Percentiles rank a stretch among this genome's conserved stretches.
Evolutionary conservation across 1,140 invertebrate species (phyloP).

Genomic region (Papilio glaucus): DNA sequence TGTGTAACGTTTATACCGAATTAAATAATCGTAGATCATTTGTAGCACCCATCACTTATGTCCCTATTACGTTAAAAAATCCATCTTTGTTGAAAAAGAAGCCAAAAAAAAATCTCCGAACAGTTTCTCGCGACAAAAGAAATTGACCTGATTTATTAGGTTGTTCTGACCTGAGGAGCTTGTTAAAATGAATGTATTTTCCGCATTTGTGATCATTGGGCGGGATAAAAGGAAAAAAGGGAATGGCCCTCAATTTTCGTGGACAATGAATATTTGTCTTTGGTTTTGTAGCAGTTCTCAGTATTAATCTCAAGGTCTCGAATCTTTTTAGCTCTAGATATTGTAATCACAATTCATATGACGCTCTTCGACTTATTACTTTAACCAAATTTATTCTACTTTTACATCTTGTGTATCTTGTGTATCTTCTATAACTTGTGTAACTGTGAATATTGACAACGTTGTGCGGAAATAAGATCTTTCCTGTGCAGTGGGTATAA

Average conservation of each 20-base stretch:
- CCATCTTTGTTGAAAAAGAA: constrained; percentile 4
- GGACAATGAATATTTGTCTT: constrained; percentile 5
- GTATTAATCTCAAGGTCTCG: too few relatives aligned
- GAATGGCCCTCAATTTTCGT: constrained; percentile 2
- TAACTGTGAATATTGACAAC: too few relatives aligned
- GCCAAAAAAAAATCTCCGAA: constrained; percentile 25
- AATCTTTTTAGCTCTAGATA: too few relatives aligned
- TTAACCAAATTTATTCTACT: too few relatives aligned
- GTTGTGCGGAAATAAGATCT: too few relatives aligned
- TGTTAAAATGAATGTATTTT: constrained; percentile 36
- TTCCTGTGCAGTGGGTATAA: too few relatives aligned
- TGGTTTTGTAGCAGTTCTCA: background rate
- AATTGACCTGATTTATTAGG: constrained; percentile 36
- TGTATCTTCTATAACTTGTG: too few relatives aligned
- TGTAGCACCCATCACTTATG: background rate
- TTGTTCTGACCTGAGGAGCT: constrained; percentile 37
- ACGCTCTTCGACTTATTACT: too few relatives aligned
- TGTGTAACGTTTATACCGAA: background rate
- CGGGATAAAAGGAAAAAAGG: constrained; percentile 12
- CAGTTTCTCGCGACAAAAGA: constrained; percentile 30
- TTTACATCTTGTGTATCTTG: too few relatives aligned
- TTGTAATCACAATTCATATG: too few relatives aligned
- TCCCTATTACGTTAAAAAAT: background rate
- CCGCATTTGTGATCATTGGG: constrained; percentile 30
- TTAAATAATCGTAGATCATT: constrained; percentile 6